A percentile compares a stretch with the other conserved stretches of the same genome.
phyloP scores from a whole-genome alignment of 2,113 vertebrate species.

The Lycocorax pyrrhopterus region DNA sequence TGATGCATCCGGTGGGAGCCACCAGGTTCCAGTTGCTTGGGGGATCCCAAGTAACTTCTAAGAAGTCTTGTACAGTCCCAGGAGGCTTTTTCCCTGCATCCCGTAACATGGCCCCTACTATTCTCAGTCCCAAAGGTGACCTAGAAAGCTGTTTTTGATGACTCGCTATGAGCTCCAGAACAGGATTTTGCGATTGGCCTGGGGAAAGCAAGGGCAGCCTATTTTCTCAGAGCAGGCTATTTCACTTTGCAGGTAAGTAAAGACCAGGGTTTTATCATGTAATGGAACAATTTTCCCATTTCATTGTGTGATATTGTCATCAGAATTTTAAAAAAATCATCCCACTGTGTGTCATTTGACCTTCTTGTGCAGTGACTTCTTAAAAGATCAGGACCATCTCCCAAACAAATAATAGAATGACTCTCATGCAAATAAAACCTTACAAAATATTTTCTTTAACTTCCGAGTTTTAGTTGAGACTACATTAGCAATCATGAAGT shows the following conservation, averaged over 20 bases:
- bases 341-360: not conserved
- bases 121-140: not conserved
- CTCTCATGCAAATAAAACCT: not conserved
- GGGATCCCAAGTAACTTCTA: not conserved
- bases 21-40: not conserved
- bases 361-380: not conserved
- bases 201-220: not conserved
- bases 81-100: not conserved
- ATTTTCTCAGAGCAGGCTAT: not conserved
- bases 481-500: not conserved
- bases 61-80: not conserved
- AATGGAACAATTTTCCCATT: not conserved
- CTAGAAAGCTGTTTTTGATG: not conserved
- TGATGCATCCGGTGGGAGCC: fast-evolving
- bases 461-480: not conserved
- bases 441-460: not conserved
- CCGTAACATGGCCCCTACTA: fast-evolving
- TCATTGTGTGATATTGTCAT: not conserved
- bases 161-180: not conserved
- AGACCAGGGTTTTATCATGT: not conserved
- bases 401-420: not conserved
- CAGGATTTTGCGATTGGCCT: not conserved
- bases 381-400: not conserved
- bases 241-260: not conserved
- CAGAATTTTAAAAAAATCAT: not conserved